These are phyloP conservation scores for Salvelinus fontinalis DNA, from an alignment of 2,113 vertebrate genomes.

Conservation along the genomic window DNA sequence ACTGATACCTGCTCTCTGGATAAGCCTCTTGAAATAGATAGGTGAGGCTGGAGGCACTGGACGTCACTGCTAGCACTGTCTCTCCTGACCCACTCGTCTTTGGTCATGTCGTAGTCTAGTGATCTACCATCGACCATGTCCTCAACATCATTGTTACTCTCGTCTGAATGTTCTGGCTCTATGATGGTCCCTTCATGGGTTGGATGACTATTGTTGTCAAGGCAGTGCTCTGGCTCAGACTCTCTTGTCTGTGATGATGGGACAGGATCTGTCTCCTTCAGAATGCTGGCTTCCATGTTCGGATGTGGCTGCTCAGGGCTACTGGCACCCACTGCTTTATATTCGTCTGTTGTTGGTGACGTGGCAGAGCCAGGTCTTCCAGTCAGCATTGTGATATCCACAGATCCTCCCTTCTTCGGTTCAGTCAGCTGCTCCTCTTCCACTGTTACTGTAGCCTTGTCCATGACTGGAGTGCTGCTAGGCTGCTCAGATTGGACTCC, in stretches of 20 bases:
- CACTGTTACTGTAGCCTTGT: background rate
- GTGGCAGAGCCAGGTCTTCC: background rate
- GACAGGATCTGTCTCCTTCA: constrained; percentile 1
- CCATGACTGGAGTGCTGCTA: constrained; percentile 30
- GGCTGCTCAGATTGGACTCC: constrained; percentile 45
- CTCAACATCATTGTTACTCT: background rate
- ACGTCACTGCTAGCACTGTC: constrained; percentile 29
- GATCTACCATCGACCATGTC: constrained; percentile 23
- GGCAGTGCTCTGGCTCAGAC: constrained; percentile 2
- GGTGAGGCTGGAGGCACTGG: background rate
- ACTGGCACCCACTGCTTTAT: background rate
- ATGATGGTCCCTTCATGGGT: background rate
- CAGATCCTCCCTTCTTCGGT: constrained; percentile 5
- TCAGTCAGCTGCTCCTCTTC: background rate
- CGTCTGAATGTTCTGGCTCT: background rate
- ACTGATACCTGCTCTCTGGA: background rate
- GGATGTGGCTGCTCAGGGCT: constrained; percentile 8
- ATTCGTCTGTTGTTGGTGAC: background rate
- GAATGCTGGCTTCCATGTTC: constrained; percentile 6
- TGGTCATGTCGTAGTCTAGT: constrained; percentile 30
- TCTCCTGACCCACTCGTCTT: constrained; percentile 39
- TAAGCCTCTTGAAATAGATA: constrained; percentile 4
- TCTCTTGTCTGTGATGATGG: background rate
- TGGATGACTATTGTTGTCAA: constrained; percentile 13
- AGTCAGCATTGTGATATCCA: constrained; percentile 8